Evolutionary conservation across 2,797 vertebrate genomes (phyloP), one percentile per base, ranked within the genome.

Genomic region (Centropyge bicolor): DNA sequence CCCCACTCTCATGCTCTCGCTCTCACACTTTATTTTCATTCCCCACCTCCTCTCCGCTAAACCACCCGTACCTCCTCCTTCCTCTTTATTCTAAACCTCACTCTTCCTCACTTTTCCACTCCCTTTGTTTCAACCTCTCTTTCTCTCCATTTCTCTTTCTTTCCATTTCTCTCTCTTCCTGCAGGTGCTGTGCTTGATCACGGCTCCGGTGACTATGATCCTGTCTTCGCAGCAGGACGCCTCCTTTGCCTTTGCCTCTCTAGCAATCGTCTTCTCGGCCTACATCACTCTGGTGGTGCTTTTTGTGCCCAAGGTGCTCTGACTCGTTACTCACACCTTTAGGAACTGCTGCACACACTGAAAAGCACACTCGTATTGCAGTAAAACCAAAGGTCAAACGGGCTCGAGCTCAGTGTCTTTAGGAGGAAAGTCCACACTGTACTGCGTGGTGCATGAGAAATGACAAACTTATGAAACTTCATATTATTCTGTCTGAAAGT

Each of bases 211-310:
- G 82, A 98, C 98, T 77, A 98, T 99, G 97, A 98, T 99, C 90
- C 95, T 99, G 54, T 97, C 96, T n/a, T 98, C 97, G 3, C 97
- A 99, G 89, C 98, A 98, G 92, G 98, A 99, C 0, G 98, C 98
- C 0, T 97, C 97, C 77, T 99, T 99, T 0, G 97, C 97, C 71
- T 99, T 99, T 0, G 97, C 98, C 11, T 95, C 97, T 0, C 93
- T 99, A 1, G 97, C 97, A 40, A 95, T 98, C 1, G 96, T 99
- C 84, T 99, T 98, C 94, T 99, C 97, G 8, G 97, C 97, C 82
- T 99, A 98, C 90, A 98, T 99, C 90, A 99, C 98, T 1, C 93
- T 99, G 81, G 97, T 99, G 13, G 98, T 99, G 81, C 97, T 99
- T 8, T 99, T 99, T 0, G 97, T 98, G 51, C 98, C 98, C 72